Evolutionary conservation across 2,113 vertebrate species (phyloP), one percentile per base, ranked within the genome.

Genomic region (Redunca redunca): DNA sequence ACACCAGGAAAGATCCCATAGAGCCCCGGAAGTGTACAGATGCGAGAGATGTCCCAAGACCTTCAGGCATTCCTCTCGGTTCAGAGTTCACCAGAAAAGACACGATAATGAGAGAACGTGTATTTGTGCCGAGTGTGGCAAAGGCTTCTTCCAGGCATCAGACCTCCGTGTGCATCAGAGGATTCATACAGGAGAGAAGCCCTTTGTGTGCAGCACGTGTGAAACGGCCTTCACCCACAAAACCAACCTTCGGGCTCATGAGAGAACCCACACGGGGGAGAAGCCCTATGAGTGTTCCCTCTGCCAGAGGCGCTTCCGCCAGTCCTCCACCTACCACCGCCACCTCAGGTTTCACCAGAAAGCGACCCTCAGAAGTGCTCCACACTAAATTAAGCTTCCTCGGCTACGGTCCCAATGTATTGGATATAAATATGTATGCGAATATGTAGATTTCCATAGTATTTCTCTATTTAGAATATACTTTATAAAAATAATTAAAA

Each of bases 291-390:
- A 1, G 4, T 90, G 95, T 5, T 16, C 40, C 5, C 3, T 87
- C 11, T 94, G 90, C 71, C 17, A 19, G 7, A 36, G 4, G 9
- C 2, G 57, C 17, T 96, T 81, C 86, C 77, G 62, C 74, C 93
- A 97, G 67, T 96, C 97, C 15, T 97, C 97, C 25, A 96, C 97
- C 4, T 98, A 60, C 67, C 87, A 95, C 84, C 93, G 50, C 58
- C 94, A 96, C 15, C n/a, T 95, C 11, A 57, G 52, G 92, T 60
- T 1, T 36, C 96, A 95, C 71, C 52, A 89, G n/a, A 86, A 40
- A 17, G 4, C 2, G 6, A 3, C 19, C 40, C 19, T 17, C 10
- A 21, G 16, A 62, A 11, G 3, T 33, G 2, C 9, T n/a, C 71
- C 60, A 19, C 15, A 5, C 25, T 14, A 67, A 57, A 52, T 1